Conservation (phyloP, 2,113 vertebrate species). For the zebrafish (Danio rerio) region GRCz12tu NC_133199.1:44238001-44238500, state of each 20-base stretch:
- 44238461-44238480: background rate
- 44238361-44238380: background rate
- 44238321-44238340: background rate
- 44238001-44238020: too few species aligned
- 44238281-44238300: slow-evolving; percentile 1
- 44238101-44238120: too few species aligned
- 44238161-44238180: too few species aligned
- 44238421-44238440: background rate
- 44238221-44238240: background rate
- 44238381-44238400: background rate
- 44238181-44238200: too few species aligned
- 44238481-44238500: slow-evolving; percentile 16
- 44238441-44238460: background rate
- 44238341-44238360: background rate
- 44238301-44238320: too few species aligned
- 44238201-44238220: background rate
- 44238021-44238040: too few species aligned
- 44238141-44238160: too few species aligned
- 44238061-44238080: too few species aligned
- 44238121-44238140: too few species aligned
- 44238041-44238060: too few species aligned
- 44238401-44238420: background rate
- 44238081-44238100: too few species aligned
- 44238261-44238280: background rate
- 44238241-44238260: background rate